Conservation (phyloP, 2,797 vertebrate genomes). For the Rhinichthys osculus region DNA sequence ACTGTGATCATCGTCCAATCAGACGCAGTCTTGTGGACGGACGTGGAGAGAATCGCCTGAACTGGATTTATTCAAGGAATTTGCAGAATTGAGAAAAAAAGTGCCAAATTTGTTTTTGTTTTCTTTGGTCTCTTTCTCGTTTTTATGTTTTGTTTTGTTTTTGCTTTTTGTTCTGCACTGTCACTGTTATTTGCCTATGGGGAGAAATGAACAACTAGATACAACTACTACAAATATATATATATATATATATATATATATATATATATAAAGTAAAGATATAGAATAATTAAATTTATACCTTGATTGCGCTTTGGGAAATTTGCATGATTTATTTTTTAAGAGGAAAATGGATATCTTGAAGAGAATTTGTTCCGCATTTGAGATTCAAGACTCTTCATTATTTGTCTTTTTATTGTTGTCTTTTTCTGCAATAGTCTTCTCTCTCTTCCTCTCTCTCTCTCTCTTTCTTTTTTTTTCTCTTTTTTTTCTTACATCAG, state of each 20-base stretch:
- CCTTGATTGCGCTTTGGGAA: conserved; percentile 76
- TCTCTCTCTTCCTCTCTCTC: conserved; percentile 20
- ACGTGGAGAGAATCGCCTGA: conserved; percentile 72
- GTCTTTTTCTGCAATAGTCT: conserved; percentile 47
- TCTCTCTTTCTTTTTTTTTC: not conserved
- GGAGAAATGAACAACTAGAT: conserved; percentile 62
- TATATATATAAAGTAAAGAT: conserved; percentile 70
- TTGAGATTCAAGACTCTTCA: conserved; percentile 39
- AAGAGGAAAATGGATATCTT: conserved; percentile 64
- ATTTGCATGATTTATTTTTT: conserved; percentile 78
- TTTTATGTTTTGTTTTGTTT: conserved; percentile 71
- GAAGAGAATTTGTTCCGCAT: conserved; percentile 61
- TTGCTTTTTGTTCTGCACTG: conserved; percentile 77
- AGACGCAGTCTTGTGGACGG: conserved; percentile 74
- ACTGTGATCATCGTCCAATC: conserved; percentile 83
- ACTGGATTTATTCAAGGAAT: conserved; percentile 79
- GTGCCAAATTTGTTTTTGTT: conserved; percentile 80
- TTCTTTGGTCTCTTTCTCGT: conserved; percentile 54
- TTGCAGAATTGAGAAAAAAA: conserved; percentile 77
- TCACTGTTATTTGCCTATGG: conserved; percentile 75
- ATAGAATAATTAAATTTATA: conserved; percentile 74
- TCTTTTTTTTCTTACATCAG: not conserved
- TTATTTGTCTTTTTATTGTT: conserved; percentile 55
- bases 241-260: conserved; percentile 72
- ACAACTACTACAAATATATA: conserved; percentile 68